These are phyloP conservation scores for Amiota mariae DNA, from an alignment of 2,888 invertebrate species.

Conservation along the genomic window DNA sequence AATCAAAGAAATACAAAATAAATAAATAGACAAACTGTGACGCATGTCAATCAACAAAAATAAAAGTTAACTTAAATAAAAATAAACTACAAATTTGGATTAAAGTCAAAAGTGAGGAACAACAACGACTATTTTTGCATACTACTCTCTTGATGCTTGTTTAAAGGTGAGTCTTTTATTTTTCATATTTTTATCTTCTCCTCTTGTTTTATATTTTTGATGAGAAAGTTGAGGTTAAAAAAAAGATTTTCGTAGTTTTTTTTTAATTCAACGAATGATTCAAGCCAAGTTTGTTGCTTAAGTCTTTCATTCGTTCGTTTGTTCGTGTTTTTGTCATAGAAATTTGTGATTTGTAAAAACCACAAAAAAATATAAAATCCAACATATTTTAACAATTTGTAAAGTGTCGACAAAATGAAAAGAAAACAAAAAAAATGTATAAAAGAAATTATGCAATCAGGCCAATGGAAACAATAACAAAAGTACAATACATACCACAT, in stretches of 20 bases:
- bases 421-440: not conserved
- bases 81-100: conserved; percentile 11
- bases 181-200: not conserved
- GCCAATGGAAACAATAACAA: no score
- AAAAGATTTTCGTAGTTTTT: not conserved
- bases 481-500: no score
- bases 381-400: no score
- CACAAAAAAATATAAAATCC: no score
- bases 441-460: conserved; percentile 13
- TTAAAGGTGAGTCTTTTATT: conserved; percentile 25
- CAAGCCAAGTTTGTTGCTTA: conserved; percentile 23
- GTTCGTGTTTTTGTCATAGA: no score
- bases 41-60: conserved; percentile 28
- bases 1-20: conserved; percentile 39
- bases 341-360: no score
- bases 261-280: not conserved
- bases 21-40: conserved; percentile 31
- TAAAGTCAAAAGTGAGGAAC: conserved; percentile 16
- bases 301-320: conserved; percentile 29
- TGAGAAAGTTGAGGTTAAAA: conserved; percentile 15
- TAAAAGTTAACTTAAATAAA: no score
- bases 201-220: not conserved
- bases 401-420: no score
- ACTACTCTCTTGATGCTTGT: not conserved
- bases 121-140: not conserved